Conservation (phyloP, 2,797 vertebrate genomes). For the Liasis olivaceus region DNA sequence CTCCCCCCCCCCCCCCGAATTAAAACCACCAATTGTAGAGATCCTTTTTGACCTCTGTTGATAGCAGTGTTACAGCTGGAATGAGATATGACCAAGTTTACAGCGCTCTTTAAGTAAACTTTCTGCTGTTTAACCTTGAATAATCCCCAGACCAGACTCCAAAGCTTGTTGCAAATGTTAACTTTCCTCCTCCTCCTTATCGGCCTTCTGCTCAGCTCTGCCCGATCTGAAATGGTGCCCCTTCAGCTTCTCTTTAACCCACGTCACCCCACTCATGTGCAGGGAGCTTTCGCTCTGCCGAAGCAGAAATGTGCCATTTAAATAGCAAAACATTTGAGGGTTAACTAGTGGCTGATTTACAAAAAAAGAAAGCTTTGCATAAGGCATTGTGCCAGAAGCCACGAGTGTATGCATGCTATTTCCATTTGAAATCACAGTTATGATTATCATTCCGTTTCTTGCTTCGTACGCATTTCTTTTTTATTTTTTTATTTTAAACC, state of each 20-base stretch:
- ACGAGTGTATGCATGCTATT: neutral
- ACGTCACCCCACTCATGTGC: neutral
- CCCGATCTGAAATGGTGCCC: neutral
- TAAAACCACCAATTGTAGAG: neutral
- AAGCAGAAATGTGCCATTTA: neutral
- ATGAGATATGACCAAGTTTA: neutral
- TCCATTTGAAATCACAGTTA: constrained; percentile 21
- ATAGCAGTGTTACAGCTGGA: neutral
- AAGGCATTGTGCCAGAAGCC: neutral
- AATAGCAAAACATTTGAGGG: neutral
- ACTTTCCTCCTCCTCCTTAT: neutral
- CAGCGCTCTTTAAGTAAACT: neutral
- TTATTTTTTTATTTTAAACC: neutral
- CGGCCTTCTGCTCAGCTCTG: neutral
- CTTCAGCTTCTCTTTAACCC: neutral
- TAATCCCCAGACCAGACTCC: neutral
- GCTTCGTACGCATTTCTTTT: neutral
- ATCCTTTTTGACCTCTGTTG: neutral
- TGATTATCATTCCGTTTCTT: constrained; percentile 12
- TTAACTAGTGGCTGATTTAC: neutral
- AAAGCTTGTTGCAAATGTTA: neutral
- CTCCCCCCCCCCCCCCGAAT: neutral
- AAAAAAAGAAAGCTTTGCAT: neutral
- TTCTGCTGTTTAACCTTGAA: neutral
- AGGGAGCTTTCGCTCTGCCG: neutral